Evolutionary conservation across 2,888 invertebrate genomes (phyloP).

Genomic region (Cantharis lateralis): DNA sequence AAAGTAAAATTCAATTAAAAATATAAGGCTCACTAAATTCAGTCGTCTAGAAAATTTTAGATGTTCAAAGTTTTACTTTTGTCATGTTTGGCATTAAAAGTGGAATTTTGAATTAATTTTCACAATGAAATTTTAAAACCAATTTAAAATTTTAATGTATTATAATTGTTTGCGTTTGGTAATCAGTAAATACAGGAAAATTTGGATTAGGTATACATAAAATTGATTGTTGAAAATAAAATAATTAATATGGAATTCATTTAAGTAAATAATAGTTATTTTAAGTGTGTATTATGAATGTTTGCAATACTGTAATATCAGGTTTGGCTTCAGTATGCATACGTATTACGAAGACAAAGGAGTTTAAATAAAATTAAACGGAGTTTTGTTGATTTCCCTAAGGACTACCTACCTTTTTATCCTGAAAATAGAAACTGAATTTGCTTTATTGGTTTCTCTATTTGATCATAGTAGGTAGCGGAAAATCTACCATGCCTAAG

Average conservation of each 20-base stretch:
- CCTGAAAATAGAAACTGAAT: background rate
- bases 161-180: background rate
- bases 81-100: background rate
- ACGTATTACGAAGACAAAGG: background rate
- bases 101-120: background rate
- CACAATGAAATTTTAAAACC: background rate
- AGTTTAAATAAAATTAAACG: background rate
- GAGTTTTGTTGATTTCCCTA: background rate
- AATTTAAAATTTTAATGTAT: background rate
- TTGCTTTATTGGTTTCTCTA: background rate
- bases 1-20: background rate
- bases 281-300: background rate
- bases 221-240: background rate
- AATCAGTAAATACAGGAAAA: background rate
- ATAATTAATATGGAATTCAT: background rate
- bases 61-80: background rate
- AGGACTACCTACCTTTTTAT: background rate
- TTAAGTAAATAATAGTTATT: background rate
- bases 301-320: background rate
- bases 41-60: background rate
- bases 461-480: background rate
- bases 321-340: background rate
- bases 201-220: background rate
- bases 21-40: background rate
- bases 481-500: too few relatives aligned